phyloP scores from a whole-genome alignment of 2,113 vertebrate species.

The Eurystomus gularis region DNA sequence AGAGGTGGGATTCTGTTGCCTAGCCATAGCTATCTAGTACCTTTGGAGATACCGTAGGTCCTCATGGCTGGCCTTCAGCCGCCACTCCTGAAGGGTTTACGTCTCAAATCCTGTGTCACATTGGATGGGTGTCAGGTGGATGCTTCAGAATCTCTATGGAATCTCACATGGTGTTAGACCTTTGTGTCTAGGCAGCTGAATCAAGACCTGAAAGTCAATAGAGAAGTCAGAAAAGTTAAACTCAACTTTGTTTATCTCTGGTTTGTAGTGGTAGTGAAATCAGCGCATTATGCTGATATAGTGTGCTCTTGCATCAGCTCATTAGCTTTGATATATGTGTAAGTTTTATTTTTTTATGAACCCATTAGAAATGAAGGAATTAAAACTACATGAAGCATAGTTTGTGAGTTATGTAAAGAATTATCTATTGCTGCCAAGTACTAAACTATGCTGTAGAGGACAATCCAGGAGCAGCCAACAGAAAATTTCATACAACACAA shows the following conservation, averaged over 20 bases:
- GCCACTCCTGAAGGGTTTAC: not conserved
- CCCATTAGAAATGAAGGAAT: not conserved
- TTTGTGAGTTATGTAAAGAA: not conserved
- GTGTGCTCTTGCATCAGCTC: not conserved
- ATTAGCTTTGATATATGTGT: not conserved
- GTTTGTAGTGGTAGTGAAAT: not conserved
- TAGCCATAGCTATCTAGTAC: not conserved
- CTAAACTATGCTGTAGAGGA: not conserved
- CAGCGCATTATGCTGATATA: not conserved
- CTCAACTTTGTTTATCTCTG: not conserved
- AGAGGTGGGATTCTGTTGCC: not conserved
- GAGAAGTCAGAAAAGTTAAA: not conserved
- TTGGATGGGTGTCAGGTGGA: not conserved
- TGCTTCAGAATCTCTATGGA: not conserved
- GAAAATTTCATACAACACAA: not conserved
- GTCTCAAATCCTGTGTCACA: not conserved
- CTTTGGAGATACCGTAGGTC: not conserved
- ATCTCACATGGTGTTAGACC: not conserved
- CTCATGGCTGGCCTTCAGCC: not conserved
- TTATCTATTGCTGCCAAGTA: not conserved
- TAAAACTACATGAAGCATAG: not conserved
- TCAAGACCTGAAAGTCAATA: not conserved
- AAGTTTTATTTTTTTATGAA: not conserved
- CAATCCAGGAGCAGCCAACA: not conserved
- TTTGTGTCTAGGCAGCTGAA: not conserved